Percentiles rank a stretch among this genome's conserved stretches.
These are phyloP conservation scores for Lasioglossum morio DNA, from an alignment of 2,888 invertebrate genomes.

Conservation along the genomic window DNA sequence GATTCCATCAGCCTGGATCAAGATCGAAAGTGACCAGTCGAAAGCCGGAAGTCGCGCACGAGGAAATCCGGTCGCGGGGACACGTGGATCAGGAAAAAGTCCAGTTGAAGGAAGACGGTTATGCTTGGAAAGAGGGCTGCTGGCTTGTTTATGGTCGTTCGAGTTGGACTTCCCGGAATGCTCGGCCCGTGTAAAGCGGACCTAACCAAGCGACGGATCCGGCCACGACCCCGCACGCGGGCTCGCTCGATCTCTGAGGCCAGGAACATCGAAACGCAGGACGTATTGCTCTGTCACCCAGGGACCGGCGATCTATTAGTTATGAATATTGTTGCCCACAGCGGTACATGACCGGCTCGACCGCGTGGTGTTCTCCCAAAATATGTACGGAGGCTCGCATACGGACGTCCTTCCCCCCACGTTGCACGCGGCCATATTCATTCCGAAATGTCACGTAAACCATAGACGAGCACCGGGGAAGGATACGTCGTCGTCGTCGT, in stretches of 20 bases:
- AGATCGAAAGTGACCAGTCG: too few species aligned
- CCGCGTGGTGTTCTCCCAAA: constrained; percentile 77
- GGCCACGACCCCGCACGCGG: constrained; percentile 71
- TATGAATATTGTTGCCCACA: constrained; percentile 84
- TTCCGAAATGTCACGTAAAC: constrained; percentile 80
- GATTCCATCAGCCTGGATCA: too few species aligned
- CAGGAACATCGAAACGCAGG: constrained; percentile 81
- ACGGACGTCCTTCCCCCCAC: constrained; percentile 34
- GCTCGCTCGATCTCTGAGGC: constrained; percentile 60
- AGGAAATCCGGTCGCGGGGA: constrained; percentile 9
- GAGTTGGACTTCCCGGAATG: constrained; percentile 78
- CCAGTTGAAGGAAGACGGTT: constrained; percentile 51
- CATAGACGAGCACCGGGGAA: constrained; percentile 53
- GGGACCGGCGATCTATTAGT: constrained; percentile 83
- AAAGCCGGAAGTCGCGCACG: not conserved
- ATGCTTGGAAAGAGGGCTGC: constrained; percentile 51
- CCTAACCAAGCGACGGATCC: constrained; percentile 73
- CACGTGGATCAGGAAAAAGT: constrained; percentile 42
- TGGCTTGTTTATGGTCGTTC: constrained; percentile 67
- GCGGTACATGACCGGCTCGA: constrained; percentile 81
- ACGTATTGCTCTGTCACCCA: constrained; percentile 84
- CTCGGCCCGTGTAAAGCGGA: constrained; percentile 74
- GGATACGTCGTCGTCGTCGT: not conserved
- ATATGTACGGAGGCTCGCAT: constrained; percentile 77
- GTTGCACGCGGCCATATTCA: constrained; percentile 74